Evolutionary conservation across 2,797 vertebrate genomes (phyloP).

Genomic region (Balearica regulorum): DNA sequence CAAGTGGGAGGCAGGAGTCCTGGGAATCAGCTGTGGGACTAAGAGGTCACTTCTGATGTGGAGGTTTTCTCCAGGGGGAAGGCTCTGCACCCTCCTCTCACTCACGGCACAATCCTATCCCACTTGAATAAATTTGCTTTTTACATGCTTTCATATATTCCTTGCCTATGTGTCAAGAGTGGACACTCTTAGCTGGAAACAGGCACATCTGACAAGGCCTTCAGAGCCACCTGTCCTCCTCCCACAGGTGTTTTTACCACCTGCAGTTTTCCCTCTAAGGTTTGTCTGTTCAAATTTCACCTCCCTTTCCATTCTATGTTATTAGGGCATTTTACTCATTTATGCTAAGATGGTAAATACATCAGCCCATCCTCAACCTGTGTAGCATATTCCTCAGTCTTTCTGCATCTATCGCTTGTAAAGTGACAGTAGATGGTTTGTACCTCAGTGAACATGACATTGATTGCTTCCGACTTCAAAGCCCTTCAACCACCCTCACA

Average conservation of each 20-base stretch:
- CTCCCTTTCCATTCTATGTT: neutral
- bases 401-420: neutral
- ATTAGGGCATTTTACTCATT: neutral
- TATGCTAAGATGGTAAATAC: neutral
- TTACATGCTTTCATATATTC: neutral
- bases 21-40: neutral
- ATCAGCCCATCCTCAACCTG: neutral
- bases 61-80: neutral
- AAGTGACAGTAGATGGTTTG: neutral
- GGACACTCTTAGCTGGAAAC: accelerated
- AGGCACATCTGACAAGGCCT: neutral
- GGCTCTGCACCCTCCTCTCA: neutral
- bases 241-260: neutral
- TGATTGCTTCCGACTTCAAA: neutral
- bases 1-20: neutral
- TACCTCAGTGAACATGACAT: neutral
- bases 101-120: accelerated
- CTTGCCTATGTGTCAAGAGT: neutral
- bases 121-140: neutral
- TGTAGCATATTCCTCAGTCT: neutral
- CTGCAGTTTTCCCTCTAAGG: neutral
- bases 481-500: neutral
- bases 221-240: neutral
- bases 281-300: neutral
- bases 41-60: neutral